phyloP scores from a whole-genome alignment of 2,888 invertebrate genomes.

The Mythimna albipuncta region DNA sequence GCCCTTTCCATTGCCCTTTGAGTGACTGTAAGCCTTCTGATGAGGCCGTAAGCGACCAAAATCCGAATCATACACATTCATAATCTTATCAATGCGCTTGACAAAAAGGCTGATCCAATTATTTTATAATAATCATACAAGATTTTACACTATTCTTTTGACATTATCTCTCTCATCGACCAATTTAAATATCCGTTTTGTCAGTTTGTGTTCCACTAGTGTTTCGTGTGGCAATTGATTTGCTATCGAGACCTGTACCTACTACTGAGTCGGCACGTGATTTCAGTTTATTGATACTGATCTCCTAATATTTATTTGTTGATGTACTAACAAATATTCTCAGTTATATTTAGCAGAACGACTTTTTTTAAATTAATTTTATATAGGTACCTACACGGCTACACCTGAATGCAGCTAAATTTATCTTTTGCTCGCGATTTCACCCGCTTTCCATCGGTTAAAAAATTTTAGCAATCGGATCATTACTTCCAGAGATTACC shows the following conservation, averaged over 20 bases:
- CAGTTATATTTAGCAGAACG: no score
- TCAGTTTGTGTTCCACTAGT: slow-evolving; percentile 22
- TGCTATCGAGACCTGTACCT: slow-evolving; percentile 23
- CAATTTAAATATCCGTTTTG: slow-evolving; percentile 6
- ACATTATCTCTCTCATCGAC: slow-evolving; percentile 32
- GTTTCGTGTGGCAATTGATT: slow-evolving; percentile 24
- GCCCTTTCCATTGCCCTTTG: no score
- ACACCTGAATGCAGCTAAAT: no score
- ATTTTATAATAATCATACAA: slow-evolving; percentile 29
- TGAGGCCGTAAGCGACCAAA: no score
- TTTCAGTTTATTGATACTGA: slow-evolving; percentile 22
- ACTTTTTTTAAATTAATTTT: no score
- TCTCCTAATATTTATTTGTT: background rate
- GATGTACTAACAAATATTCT: no score
- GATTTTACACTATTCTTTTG: slow-evolving; percentile 38
- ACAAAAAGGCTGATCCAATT: slow-evolving; percentile 14
- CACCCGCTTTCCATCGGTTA: no score
- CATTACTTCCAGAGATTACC: no score
- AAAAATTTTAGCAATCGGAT: no score
- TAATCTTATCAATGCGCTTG: slow-evolving; percentile 31
- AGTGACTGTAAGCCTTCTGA: no score
- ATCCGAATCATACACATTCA: background rate
- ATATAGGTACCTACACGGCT: no score
- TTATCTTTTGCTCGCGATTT: no score
- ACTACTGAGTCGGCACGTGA: slow-evolving; percentile 29